phyloP scores from a whole-genome alignment of 2,797 vertebrate genomes.

The Oreonectes daqikongensis region DNA sequence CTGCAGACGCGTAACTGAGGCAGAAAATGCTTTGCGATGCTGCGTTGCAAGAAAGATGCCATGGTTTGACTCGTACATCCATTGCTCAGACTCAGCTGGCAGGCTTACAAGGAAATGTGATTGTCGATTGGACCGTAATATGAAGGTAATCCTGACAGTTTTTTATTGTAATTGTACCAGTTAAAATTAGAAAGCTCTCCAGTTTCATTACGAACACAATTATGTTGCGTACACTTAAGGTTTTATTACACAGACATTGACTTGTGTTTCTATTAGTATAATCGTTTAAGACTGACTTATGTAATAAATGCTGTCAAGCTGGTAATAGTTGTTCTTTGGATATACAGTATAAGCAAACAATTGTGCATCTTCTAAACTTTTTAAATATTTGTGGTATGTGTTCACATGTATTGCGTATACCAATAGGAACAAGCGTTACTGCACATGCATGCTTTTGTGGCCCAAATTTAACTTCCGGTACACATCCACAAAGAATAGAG shows the following conservation, averaged over 20 bases:
- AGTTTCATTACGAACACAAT: conserved; percentile 51
- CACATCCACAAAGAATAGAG: no score
- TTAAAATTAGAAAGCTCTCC: conserved; percentile 35
- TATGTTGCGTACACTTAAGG: conserved; percentile 35
- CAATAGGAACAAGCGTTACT: no score
- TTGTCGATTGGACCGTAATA: conserved; percentile 35
- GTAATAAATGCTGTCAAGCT: conserved; percentile 35
- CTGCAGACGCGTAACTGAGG: conserved; percentile 47
- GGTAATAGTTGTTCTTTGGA: conserved; percentile 21
- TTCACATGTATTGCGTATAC: no score
- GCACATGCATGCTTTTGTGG: no score
- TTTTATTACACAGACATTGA: conserved; percentile 53
- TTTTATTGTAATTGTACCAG: conserved; percentile 34
- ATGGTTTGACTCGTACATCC: conserved; percentile 33
- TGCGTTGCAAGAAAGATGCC: conserved; percentile 46
- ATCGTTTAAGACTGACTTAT: conserved; percentile 37
- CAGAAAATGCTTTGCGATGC: conserved; percentile 30
- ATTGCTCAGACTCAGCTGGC: conserved; percentile 38
- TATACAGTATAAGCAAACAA: conserved; percentile 19
- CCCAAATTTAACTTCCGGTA: no score
- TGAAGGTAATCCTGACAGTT: conserved; percentile 13
- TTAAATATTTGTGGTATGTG: no score
- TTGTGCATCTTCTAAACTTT: background rate
- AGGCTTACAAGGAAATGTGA: conserved; percentile 42
- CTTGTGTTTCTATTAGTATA: conserved; percentile 24